Evolutionary conservation across 2,113 vertebrate species (phyloP).

Genomic region (Catharus fuscescens): DNA sequence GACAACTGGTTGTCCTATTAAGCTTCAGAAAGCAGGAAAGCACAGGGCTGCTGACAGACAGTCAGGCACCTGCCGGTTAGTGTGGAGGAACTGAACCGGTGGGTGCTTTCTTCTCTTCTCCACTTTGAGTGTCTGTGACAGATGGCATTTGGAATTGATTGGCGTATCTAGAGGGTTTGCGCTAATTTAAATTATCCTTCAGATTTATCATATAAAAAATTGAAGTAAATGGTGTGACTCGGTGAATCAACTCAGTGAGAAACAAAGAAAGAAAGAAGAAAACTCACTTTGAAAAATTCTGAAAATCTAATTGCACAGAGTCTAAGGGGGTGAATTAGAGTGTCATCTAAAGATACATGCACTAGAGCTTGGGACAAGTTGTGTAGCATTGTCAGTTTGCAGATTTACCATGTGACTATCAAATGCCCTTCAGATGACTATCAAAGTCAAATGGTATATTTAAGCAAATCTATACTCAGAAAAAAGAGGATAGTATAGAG

Average conservation of each 20-base stretch:
- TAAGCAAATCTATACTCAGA: neutral
- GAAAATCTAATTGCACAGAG: neutral
- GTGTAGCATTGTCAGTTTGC: neutral
- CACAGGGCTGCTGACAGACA: neutral
- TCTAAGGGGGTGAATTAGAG: neutral
- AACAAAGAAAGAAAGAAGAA: neutral
- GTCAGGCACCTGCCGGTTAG: neutral
- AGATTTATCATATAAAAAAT: neutral
- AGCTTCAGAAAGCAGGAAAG: slow-evolving; percentile 3
- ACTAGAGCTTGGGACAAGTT: neutral
- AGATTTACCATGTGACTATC: neutral
- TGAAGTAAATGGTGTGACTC: neutral
- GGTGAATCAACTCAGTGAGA: neutral
- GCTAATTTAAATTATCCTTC: slow-evolving; percentile 52
- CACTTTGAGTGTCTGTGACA: slow-evolving; percentile 18
- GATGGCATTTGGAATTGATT: slow-evolving; percentile 61
- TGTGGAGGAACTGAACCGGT: neutral
- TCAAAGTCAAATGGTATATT: neutral
- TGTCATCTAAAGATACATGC: neutral
- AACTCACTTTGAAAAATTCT: neutral
- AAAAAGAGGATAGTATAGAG: neutral
- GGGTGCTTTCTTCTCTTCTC: slow-evolving; percentile 41
- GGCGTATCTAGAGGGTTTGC: neutral
- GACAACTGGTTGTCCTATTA: neutral
- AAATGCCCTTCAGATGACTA: neutral